Evolutionary conservation across 2,113 vertebrate species (phyloP).

Genomic region (Tautogolabrus adspersus): DNA sequence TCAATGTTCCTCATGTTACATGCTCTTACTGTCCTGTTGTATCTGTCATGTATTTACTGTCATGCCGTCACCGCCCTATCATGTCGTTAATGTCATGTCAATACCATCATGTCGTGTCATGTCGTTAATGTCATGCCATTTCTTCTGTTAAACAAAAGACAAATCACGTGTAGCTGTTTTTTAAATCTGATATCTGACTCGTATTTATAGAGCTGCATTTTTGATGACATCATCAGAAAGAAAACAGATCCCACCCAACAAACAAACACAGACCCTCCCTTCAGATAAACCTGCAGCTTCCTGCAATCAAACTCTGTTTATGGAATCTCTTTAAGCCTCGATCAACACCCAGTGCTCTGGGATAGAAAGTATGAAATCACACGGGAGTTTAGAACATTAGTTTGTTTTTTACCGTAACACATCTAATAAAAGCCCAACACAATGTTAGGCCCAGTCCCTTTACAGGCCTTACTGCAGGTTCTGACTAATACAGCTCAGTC

Average conservation of each 20-base stretch:
- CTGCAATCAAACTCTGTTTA: conserved; percentile 38
- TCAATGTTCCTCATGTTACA: no score
- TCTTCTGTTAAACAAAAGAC: conserved; percentile 57
- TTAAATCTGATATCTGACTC: not conserved
- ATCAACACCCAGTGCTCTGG: not conserved
- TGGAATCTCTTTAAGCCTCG: not conserved
- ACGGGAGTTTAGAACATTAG: no score
- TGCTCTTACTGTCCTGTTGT: no score
- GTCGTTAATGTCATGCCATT: not conserved
- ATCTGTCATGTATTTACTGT: no score
- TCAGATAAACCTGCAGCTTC: conserved; percentile 49
- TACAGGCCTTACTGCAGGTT: no score
- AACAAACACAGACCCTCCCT: conserved; percentile 46
- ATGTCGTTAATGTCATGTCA: no score
- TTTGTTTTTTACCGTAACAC: no score
- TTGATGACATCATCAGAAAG: conserved; percentile 1
- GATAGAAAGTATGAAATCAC: conserved; percentile 22
- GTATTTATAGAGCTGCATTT: not conserved
- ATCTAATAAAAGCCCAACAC: no score
- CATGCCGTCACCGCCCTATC: no score
- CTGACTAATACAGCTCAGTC: no score
- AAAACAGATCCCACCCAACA: conserved; percentile 4
- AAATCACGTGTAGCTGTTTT: conserved; percentile 55
- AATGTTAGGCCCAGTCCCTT: no score
- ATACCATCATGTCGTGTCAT: no score